These are phyloP conservation scores for Loripinus fragilis DNA, from an alignment of 2,888 invertebrate genomes.

Conservation along the genomic window DNA sequence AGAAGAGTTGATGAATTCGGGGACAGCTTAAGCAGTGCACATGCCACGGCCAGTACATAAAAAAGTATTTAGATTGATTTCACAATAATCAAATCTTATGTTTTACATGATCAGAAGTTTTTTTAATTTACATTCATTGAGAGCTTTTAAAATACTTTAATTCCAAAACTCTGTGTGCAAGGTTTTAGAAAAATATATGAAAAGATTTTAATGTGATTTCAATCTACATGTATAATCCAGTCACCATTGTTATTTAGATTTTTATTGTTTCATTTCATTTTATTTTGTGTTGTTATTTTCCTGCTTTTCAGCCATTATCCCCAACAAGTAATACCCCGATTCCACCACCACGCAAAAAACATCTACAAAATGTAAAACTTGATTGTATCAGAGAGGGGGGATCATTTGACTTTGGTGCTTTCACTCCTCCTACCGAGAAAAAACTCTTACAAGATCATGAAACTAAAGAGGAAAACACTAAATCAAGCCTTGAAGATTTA, in stretches of 20 bases:
- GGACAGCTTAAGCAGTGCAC: too few relatives aligned
- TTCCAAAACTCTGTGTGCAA: too few relatives aligned
- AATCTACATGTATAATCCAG: too few relatives aligned
- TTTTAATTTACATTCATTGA: too few relatives aligned
- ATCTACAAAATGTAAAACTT: constrained; percentile 34
- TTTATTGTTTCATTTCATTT: constrained; percentile 46
- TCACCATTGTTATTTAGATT: not conserved
- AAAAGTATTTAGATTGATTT: too few relatives aligned
- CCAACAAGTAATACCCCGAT: constrained; percentile 57
- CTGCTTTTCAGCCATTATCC: constrained; percentile 66
- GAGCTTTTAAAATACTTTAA: too few relatives aligned
- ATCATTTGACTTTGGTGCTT: not conserved
- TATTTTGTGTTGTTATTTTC: constrained; percentile 63
- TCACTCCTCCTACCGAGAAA: constrained; percentile 1
- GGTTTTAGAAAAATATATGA: too few relatives aligned
- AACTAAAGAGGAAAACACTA: not conserved
- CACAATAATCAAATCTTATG: too few relatives aligned
- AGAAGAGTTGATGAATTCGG: too few relatives aligned
- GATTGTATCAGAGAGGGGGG: constrained; percentile 11
- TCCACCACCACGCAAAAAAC: constrained; percentile 61
- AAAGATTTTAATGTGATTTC: too few relatives aligned
- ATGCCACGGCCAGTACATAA: too few relatives aligned
- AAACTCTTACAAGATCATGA: not conserved
- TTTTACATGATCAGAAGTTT: too few relatives aligned
- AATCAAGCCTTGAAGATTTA: not conserved